These are phyloP conservation scores for Caenorhabditis afra DNA, from an alignment of 2,888 invertebrate genomes.

Conservation along the genomic window DNA sequence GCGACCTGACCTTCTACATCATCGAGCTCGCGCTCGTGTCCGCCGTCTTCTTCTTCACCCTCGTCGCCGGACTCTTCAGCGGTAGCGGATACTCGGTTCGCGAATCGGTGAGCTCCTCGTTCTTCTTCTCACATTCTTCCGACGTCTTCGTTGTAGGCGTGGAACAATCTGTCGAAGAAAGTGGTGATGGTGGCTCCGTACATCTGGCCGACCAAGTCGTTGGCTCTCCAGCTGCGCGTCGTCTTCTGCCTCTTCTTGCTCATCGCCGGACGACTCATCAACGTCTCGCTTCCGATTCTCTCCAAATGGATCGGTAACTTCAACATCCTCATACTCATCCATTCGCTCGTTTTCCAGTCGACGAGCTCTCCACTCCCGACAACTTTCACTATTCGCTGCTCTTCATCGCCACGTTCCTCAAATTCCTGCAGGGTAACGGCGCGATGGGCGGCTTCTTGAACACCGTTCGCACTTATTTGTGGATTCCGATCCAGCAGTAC, in stretches of 20 bases:
- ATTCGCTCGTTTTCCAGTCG: slow-evolving; percentile 85
- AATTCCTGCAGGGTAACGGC: slow-evolving; percentile 96
- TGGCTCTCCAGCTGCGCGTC: slow-evolving; percentile 88
- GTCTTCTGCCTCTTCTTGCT: slow-evolving; percentile 88
- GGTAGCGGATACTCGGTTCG: slow-evolving; percentile 11
- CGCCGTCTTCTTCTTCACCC: slow-evolving; percentile 49
- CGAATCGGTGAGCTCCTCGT: slow-evolving; percentile 32
- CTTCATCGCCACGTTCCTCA: slow-evolving; percentile 89
- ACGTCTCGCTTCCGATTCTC: slow-evolving; percentile 93
- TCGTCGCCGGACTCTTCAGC: slow-evolving; percentile 41
- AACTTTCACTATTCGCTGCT: slow-evolving; percentile 92
- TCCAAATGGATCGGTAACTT: slow-evolving; percentile 91
- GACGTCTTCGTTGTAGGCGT: slow-evolving; percentile 50
- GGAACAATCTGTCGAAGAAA: slow-evolving; percentile 72
- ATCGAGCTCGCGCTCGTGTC: slow-evolving; percentile 59
- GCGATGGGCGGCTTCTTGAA: slow-evolving; percentile 87
- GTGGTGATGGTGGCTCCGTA: slow-evolving; percentile 84
- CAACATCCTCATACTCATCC: no score
- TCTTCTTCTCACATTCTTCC: no score
- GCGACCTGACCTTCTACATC: slow-evolving; percentile 65
- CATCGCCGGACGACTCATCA: slow-evolving; percentile 88
- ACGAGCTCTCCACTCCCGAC: slow-evolving; percentile 85
- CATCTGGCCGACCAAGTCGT: slow-evolving; percentile 90
- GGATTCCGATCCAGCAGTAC: slow-evolving; percentile 96
- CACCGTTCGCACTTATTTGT: slow-evolving; percentile 91